A percentile compares a stretch with the other conserved stretches of the same genome.
phyloP scores from a whole-genome alignment of 2,797 vertebrate species.

The Natrix natrix region DNA sequence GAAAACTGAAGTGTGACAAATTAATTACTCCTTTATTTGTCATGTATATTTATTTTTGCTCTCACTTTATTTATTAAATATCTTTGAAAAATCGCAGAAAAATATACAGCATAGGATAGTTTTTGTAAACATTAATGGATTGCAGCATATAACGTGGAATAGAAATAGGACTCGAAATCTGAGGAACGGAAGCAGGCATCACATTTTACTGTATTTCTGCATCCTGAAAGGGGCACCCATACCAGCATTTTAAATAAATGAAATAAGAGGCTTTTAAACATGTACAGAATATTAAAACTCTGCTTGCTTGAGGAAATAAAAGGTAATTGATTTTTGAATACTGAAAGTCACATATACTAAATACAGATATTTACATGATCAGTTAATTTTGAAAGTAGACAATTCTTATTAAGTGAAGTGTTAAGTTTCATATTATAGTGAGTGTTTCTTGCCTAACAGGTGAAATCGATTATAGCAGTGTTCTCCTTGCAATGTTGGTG shows the following conservation, averaged over 20 bases:
- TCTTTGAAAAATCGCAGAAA: not conserved
- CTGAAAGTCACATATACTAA: not conserved
- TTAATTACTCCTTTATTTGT: not conserved
- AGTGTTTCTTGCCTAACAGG: constrained; percentile 67
- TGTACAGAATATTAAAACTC: not conserved
- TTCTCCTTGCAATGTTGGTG: constrained; percentile 94
- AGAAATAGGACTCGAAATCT: not conserved
- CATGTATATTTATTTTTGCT: not conserved
- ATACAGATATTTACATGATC: not conserved
- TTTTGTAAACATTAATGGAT: not conserved
- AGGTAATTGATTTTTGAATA: not conserved
- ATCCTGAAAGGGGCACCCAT: not conserved
- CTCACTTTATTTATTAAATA: not conserved
- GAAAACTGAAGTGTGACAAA: not conserved
- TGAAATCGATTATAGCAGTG: constrained; percentile 91
- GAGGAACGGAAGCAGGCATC: not conserved
- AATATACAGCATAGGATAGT: not conserved
- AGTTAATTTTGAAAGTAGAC: not conserved
- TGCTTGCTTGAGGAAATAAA: not conserved
- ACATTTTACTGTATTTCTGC: not conserved
- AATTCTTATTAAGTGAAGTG: not conserved
- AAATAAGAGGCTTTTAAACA: not conserved
- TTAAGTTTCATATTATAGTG: not conserved
- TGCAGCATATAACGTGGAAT: not conserved
- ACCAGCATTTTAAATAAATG: not conserved